Evolutionary conservation across 2,113 vertebrate genomes (phyloP).

Genomic region (Phaethon lepturus): DNA sequence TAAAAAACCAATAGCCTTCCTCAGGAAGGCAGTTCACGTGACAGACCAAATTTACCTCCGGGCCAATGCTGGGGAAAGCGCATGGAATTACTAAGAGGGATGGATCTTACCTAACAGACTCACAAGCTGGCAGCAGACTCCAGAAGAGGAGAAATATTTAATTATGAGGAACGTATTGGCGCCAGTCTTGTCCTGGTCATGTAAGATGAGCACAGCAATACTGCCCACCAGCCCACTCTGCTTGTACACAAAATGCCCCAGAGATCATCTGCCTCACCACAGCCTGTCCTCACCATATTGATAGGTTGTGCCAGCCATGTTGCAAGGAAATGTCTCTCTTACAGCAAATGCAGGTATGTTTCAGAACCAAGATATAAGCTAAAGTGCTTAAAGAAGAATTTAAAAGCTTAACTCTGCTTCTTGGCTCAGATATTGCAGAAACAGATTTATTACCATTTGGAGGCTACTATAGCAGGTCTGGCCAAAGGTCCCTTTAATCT

Average conservation of each 20-base stretch:
- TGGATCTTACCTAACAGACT: neutral
- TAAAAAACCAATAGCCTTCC: neutral
- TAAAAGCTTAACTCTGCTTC: neutral
- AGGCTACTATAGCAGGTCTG: neutral
- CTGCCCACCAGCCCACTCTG: neutral
- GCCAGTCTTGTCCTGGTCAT: neutral
- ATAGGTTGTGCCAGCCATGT: fast-evolving
- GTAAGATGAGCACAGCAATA: neutral
- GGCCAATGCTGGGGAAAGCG: neutral
- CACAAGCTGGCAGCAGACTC: neutral
- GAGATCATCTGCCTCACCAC: neutral
- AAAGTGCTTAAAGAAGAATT: neutral
- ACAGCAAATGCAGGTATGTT: fast-evolving
- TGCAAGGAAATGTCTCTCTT: neutral
- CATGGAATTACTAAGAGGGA: neutral
- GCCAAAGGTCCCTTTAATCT: neutral
- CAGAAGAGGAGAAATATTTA: neutral
- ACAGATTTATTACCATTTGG: neutral
- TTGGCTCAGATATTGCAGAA: neutral
- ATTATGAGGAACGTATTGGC: neutral
- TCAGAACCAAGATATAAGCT: neutral
- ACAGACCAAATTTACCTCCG: neutral
- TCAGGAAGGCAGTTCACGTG: neutral
- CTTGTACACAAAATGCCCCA: neutral
- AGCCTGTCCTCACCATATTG: neutral